Evolutionary conservation across 2,113 vertebrate species (phyloP), one percentile per base, ranked within the genome.

Genomic region (Hystrix cristata): DNA sequence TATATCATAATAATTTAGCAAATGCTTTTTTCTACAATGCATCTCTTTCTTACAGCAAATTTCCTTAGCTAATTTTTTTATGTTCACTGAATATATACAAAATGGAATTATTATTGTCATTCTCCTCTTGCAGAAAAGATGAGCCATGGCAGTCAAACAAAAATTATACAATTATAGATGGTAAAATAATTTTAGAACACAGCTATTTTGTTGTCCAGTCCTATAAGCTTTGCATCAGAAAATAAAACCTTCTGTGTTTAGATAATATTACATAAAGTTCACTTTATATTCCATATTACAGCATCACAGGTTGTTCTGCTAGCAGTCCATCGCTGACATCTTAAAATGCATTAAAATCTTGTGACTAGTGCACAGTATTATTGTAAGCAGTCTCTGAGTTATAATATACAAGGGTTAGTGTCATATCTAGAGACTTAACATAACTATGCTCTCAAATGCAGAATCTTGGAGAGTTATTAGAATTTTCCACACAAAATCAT

Each of bases 1-100:
- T 76, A 60, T 21, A 96, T 92, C 90, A 60, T 80, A 69, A 84
- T 53, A 92, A 96, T 86, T 95, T 92, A 97, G 92, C 48, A 79
- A 83, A 96, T 87, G 81, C 1, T 78, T 82, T 95, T 90, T 78
- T 65, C 82, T 81, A 94, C 84, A 94, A 86, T 71, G 84, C 15
- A 23, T 23, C 72, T 91, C 96, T 96, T 96, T 96, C 84, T 87
- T 86, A 18, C 0, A 60, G 78, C 19, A 29, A 34, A 69, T 90
- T 85, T 90, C 55, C 81, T 76, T 48, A n/a, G 25, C 53, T 96
- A 84, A 82, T 89, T 87, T 76, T 95, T 86, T 79, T 34, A 93
- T 15, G 19, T 69, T 87, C 87, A 88, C 55, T 16, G n/a, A 60
- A 94, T 93, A 51, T 71, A 51, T 38, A 74, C 46, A 74, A 93